Base-by-base conservation (phyloP, 2,113 vertebrate genomes). In the Tiliqua scincoides region DNA sequence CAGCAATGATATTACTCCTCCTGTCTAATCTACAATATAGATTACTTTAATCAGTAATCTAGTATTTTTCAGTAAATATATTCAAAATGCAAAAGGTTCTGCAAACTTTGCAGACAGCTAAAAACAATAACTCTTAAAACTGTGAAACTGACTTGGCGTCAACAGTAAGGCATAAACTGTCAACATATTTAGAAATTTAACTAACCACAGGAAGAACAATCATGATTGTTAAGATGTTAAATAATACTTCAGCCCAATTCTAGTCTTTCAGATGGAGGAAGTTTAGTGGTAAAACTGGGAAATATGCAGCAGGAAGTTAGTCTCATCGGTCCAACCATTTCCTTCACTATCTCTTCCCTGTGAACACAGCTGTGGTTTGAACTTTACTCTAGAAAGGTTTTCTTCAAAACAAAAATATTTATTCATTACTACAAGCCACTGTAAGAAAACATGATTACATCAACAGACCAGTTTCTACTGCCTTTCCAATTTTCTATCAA, bases 361-460 rank as follows among this genome's bases (percentile, higher is more conserved):
- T 59, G n/a, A 59, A 82, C 20, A 57, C 80, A 57, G 15, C 21
- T 83, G 81, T 72, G 81, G 81, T 83, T 54, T 72, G 67, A 72
- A 72, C 68, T 57, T 57, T 6, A 72, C 30, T 40, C 35, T 71
- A 40, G 11, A 83, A 83, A 72, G n/a, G 54, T 37, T 61, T 83
- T 23, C 21, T 59, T 71, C 52, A 83, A 83, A 83, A 72, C 67
- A n/a, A 83, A 12, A 37, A 9, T 20, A 83, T 73, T 40, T 72
- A 59, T 59, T 71, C 54, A 40, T 83, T 68, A 71, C 10, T 70
- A 61, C 59, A 79, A 43, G 59, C 30, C 12, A 67, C 63, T 35
- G 35, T 48, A 10, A 59, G 54, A 52, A 70, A 79, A 85, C n/a
- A 63, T 32, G 65, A 25, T 79, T 85, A n/a, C 43, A 78, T 62